Base-by-base conservation (phyloP, 2,888 invertebrate species). In the Chrysotoxum bicinctum region DNA sequence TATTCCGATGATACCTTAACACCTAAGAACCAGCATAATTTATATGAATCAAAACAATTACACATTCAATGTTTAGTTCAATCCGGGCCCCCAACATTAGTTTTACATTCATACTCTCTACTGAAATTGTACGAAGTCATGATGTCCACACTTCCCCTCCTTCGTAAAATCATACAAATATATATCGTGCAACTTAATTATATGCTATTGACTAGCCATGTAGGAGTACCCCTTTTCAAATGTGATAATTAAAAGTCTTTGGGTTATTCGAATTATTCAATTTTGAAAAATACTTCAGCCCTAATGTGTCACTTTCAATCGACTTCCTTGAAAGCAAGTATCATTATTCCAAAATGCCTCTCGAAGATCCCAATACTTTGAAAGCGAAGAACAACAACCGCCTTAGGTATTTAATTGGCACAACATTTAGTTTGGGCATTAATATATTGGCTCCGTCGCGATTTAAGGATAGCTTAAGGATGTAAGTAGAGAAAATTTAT, bases 361-460 rank as follows among this genome's bases (percentile, higher is more conserved):
- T 84, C 0, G 83, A 84, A 23, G 70, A 79, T 14, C 21, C n/a
- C 0, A 14, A 19, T 3, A 26, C 37, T 16, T 58, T 84, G 3
- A 43, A 66, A 30, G 30, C 45, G 30, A 79, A 79, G 8, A 84
- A 84, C 19, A 19, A 43, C 12, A 69, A 70, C 19, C 79, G 83
- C 0, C 35, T 79, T 0, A 40, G 58, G 3, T 35, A 75, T 50
- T 64, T 75, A 0, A 37, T 64, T 10, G 64, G 45, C 8, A 12
- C 64, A 32, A 35, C 50, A 12, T 84, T 66, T 45, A 21, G n/a
- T 2, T 26, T 84, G 9, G 83, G 83, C 8, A 43, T 75, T 1
- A 84, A 84, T 37, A 35, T 84, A 4, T 79, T 79, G 1, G 21
- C 74, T 12, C 79, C 83, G 2, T 75, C 83, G 5, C 58, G 12